Percentiles rank a stretch among this genome's conserved stretches.
phyloP scores from a whole-genome alignment of 1,140 invertebrate species.

The Aphelenchoides besseyi region DNA sequence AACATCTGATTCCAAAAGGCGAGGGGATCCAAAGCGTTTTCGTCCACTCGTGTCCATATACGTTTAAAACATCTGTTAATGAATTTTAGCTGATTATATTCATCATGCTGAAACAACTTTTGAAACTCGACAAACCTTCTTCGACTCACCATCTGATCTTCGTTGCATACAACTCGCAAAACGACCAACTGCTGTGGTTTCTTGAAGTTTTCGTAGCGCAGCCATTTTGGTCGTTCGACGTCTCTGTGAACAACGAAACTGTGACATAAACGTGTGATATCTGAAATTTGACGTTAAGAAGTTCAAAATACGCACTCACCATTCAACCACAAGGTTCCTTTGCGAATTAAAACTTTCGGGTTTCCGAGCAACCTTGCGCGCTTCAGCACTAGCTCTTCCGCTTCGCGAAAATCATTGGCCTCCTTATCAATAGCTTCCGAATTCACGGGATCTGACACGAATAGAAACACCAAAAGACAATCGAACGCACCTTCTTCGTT shows the following conservation, averaged over 20 bases:
- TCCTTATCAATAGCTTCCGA: neutral
- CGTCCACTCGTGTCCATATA: neutral
- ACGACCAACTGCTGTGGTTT: neutral
- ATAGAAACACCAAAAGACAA: neutral
- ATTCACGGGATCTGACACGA: neutral
- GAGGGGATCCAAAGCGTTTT: neutral
- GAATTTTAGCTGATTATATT: constrained; percentile 9
- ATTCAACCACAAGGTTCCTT: neutral
- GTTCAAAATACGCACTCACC: neutral
- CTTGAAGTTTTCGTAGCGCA: neutral
- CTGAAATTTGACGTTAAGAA: neutral
- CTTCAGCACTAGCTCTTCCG: neutral
- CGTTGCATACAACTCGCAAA: neutral
- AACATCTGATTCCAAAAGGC: neutral
- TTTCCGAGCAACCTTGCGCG: neutral
- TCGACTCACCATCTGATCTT: neutral
- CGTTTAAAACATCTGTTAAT: neutral
- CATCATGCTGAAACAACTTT: constrained; percentile 10
- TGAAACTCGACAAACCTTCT: no score
- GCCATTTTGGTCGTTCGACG: neutral
- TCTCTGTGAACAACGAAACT: neutral
- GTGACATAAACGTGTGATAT: constrained; percentile 13
- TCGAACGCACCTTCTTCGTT: neutral
- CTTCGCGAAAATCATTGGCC: neutral
- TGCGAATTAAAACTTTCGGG: no score